Base-by-base conservation (phyloP, 2,797 vertebrate genomes). In the Melanogrammus aeglefinus region DNA sequence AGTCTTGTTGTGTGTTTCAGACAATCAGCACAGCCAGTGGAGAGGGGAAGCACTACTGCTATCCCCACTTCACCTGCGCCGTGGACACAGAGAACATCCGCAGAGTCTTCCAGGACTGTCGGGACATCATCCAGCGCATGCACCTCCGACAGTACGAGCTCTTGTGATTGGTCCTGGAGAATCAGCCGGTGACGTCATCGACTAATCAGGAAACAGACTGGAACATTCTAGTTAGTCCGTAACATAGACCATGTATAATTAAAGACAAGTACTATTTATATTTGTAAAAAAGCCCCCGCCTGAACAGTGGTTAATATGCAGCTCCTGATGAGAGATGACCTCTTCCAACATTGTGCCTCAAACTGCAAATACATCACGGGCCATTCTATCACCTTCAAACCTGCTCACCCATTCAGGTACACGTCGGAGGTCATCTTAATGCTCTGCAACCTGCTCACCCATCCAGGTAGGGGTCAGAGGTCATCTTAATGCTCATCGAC, bases 101-200 rank as follows among this genome's bases (percentile, higher is more conserved):
- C 63, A 93, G 97, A 6, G 97, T 98, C 82, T 99, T 98, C 94
- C 97, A 97, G 75, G 97, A 99, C 94, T 99, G 97, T 80, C 96
- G 97, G 6, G 97, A 99, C 93, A 99, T 99, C 94, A 99, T 99
- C 84, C 97, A 99, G 87, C 93, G 97, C 76, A 99, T 99, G 97
- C 97, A 99, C 79, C 96, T 99, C 84, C 95, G 96, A 76, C 97
- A 99, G 92, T 98, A 99, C 9, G 97, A 98, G 93, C 97, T 99
- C 84, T 95, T 99, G 92, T 99, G 96, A 97, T 93, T 92, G 93
- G 90, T 84, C 77, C 81, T 89, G 88, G 87, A 88, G 81, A 87
- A 89, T 90, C 89, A 84, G 89, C 93, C 91, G 91, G 92, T 88
- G 92, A 92, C 88, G 85, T 88, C 88, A 85, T 81, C 35, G 70